A percentile compares a stretch with the other conserved stretches of the same genome.
These are phyloP conservation scores for Leptinotarsa rubiginosa DNA, from an alignment of 2,888 invertebrate genomes.

Conservation along the genomic window DNA sequence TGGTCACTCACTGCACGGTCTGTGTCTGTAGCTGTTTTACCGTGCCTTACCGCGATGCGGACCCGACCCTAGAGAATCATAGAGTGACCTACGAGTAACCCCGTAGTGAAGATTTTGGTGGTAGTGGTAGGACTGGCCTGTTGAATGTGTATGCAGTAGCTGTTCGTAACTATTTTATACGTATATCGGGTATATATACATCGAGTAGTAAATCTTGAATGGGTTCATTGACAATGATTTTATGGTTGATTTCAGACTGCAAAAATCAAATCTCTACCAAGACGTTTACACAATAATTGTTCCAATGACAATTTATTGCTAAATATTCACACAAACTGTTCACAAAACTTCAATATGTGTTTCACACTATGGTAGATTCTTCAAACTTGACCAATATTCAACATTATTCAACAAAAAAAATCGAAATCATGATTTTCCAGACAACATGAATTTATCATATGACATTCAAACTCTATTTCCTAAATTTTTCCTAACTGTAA, in stretches of 20 bases:
- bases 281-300: background rate
- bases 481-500: too few relatives aligned
- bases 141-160: slow-evolving; percentile 62
- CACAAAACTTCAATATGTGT: too few relatives aligned
- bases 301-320: background rate
- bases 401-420: too few relatives aligned
- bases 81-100: slow-evolving; percentile 24
- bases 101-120: slow-evolving; percentile 53
- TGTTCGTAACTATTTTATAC: slow-evolving; percentile 42
- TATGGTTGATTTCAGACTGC: background rate
- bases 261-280: background rate
- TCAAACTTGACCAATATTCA: too few relatives aligned
- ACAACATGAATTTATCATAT: too few relatives aligned
- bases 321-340: too few relatives aligned
- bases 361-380: too few relatives aligned
- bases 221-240: slow-evolving; percentile 23
- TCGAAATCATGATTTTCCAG: too few relatives aligned
- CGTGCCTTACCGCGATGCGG: slow-evolving; percentile 62
- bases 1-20: slow-evolving; percentile 66
- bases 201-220: background rate
- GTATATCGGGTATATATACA: slow-evolving; percentile 24
- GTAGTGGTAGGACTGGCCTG: slow-evolving; percentile 60
- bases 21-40: slow-evolving; percentile 64
- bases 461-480: too few relatives aligned
- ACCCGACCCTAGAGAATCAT: slow-evolving; percentile 35